A percentile compares a stretch with the other conserved stretches of the same genome.
Conservation (phyloP, 2,888 invertebrate species). For the Allacma fusca region DNA sequence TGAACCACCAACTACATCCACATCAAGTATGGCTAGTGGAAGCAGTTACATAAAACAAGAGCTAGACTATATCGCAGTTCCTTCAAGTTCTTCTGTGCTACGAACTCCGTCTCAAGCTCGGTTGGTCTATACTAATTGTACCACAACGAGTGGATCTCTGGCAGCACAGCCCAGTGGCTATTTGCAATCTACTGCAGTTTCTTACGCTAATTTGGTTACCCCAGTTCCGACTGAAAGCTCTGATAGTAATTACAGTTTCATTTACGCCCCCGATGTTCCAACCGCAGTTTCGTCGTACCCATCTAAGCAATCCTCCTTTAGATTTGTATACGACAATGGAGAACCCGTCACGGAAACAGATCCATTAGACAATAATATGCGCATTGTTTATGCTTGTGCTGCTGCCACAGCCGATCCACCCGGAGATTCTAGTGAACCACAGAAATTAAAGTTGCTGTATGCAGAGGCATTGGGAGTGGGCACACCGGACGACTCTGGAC, state of each 20-base stretch:
- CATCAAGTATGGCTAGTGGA: not conserved
- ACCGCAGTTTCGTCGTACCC: not conserved
- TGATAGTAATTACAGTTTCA: slow-evolving; percentile 30
- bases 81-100: not conserved
- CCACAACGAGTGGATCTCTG: not conserved
- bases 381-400: slow-evolving; percentile 53
- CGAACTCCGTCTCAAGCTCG: slow-evolving; percentile 1
- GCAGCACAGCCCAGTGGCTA: not conserved
- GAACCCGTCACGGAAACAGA: slow-evolving; percentile 31
- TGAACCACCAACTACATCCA: not conserved
- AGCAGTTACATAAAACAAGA: not conserved
- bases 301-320: slow-evolving; percentile 36
- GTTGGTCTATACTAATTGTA: slow-evolving; percentile 26
- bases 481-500: slow-evolving; percentile 44
- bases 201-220: not conserved
- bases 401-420: slow-evolving; percentile 50
- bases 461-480: slow-evolving; percentile 57
- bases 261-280: slow-evolving; percentile 24
- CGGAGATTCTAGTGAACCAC: slow-evolving; percentile 51
- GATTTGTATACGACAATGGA: slow-evolving; percentile 45
- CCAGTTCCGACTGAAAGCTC: not conserved
- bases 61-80: not conserved
- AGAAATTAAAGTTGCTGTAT: slow-evolving; percentile 53
- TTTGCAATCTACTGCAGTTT: not conserved
- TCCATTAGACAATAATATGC: slow-evolving; percentile 39